These are phyloP conservation scores for Phoxinus dragarum DNA, from an alignment of 2,797 vertebrate genomes.

Conservation along the genomic window DNA sequence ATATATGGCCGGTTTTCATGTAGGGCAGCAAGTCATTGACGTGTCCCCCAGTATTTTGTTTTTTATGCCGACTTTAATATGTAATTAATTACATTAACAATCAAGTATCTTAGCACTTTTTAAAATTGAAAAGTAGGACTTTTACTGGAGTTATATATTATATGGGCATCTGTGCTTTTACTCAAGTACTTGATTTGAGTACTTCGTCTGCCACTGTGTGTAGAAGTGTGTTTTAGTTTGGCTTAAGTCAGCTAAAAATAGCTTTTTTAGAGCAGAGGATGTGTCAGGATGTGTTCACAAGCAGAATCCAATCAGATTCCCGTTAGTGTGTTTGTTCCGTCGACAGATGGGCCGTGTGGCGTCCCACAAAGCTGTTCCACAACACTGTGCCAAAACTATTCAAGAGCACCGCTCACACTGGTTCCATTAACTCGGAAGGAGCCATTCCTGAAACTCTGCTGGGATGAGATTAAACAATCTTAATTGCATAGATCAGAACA, in stretches of 20 bases:
- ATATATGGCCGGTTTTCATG: neutral
- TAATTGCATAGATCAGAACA: neutral
- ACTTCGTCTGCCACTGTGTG: neutral
- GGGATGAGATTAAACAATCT: conserved; percentile 61
- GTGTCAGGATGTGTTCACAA: conserved; percentile 8
- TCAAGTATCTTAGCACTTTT: neutral
- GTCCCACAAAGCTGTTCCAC: conserved; percentile 79
- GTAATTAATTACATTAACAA: neutral
- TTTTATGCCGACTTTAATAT: neutral
- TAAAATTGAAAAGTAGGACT: neutral
- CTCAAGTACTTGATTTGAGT: neutral
- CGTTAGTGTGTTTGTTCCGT: conserved; percentile 54
- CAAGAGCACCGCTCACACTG: conserved; percentile 78
- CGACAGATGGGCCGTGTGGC: conserved; percentile 79
- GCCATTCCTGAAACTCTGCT: conserved; percentile 71
- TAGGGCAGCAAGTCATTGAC: neutral
- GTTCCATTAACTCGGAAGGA: conserved; percentile 76
- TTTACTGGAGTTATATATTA: neutral
- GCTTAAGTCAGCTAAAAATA: conserved; percentile 6
- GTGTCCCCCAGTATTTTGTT: neutral
- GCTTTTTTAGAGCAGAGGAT: conserved; percentile 10
- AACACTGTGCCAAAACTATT: conserved; percentile 79
- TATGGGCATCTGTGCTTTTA: neutral
- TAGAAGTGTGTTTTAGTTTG: neutral
- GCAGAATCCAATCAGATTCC: conserved; percentile 32